phyloP scores from a whole-genome alignment of 2,888 invertebrate genomes.

The Cryptophagus acutangulus region DNA sequence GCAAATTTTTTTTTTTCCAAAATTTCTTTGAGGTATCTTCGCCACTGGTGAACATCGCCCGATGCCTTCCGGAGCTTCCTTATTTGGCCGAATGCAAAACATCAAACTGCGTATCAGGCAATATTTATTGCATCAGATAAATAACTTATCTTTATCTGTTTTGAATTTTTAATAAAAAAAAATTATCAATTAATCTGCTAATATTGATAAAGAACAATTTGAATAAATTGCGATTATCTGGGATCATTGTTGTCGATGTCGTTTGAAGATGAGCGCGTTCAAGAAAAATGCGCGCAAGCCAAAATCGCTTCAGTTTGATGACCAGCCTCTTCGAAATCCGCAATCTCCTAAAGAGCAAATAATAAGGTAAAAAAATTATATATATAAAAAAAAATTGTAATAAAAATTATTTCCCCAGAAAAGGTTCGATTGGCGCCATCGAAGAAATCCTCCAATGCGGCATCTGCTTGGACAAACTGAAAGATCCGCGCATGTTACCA shows the following conservation, averaged over 20 bases:
- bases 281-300: neutral
- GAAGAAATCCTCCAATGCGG: constrained; percentile 60
- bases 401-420: constrained; percentile 14
- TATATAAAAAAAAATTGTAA: neutral
- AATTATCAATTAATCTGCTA: no score
- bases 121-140: no score
- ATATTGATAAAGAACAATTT: no score
- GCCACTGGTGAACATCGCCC: no score
- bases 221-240: no score
- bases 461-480: constrained; percentile 55
- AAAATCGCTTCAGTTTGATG: neutral
- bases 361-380: constrained; percentile 3
- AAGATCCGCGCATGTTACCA: constrained; percentile 58
- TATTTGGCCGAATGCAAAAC: no score
- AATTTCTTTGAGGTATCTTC: no score
- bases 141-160: no score
- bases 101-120: no score
- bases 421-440: constrained; percentile 48
- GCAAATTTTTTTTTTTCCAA: no score
- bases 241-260: neutral
- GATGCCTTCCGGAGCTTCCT: no score
- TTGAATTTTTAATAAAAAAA: no score
- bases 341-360: constrained; percentile 2
- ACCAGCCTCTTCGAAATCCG: neutral
- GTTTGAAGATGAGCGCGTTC: neutral